These are phyloP conservation scores for Trichogramma evanescens DNA, from an alignment of 2,888 invertebrate genomes.

Conservation along the genomic window DNA sequence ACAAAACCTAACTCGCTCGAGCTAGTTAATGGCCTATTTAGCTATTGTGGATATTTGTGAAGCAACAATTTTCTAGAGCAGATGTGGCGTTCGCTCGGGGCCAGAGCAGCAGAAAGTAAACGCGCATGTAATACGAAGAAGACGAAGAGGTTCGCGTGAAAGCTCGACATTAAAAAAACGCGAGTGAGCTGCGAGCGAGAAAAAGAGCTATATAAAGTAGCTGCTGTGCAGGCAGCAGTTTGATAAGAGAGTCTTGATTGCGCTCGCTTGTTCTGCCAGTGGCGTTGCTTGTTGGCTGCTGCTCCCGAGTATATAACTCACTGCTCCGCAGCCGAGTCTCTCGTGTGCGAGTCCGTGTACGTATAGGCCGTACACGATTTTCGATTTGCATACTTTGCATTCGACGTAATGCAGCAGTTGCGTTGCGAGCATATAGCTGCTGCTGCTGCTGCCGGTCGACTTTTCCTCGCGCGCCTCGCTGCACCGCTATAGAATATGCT, in stretches of 20 bases:
- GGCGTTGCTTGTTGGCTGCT: too few species aligned
- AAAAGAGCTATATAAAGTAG: too few species aligned
- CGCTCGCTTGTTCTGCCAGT: too few species aligned
- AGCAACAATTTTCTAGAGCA: too few species aligned
- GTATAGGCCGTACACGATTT: not conserved
- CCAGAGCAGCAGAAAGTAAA: too few species aligned
- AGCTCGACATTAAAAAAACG: conserved; percentile 7
- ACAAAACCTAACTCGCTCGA: not conserved
- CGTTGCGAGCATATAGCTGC: conserved; percentile 15
- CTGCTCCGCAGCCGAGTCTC: not conserved
- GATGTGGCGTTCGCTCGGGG: too few species aligned
- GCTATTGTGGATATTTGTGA: too few species aligned
- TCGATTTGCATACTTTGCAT: conserved; percentile 1
- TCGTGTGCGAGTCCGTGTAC: not conserved
- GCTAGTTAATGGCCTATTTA: not conserved
- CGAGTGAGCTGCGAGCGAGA: not conserved
- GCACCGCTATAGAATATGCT: too few species aligned
- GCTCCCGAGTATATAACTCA: too few species aligned
- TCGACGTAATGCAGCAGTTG: conserved; percentile 13
- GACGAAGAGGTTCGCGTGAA: conserved; percentile 11
- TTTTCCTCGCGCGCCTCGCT: too few species aligned
- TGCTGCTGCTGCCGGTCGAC: conserved; percentile 2
- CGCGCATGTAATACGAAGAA: too few species aligned
- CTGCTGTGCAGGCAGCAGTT: not conserved
- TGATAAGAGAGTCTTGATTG: not conserved